These are phyloP conservation scores for Heteromormyrus szaboi DNA, from an alignment of 2,797 vertebrate species.

Conservation along the genomic window DNA sequence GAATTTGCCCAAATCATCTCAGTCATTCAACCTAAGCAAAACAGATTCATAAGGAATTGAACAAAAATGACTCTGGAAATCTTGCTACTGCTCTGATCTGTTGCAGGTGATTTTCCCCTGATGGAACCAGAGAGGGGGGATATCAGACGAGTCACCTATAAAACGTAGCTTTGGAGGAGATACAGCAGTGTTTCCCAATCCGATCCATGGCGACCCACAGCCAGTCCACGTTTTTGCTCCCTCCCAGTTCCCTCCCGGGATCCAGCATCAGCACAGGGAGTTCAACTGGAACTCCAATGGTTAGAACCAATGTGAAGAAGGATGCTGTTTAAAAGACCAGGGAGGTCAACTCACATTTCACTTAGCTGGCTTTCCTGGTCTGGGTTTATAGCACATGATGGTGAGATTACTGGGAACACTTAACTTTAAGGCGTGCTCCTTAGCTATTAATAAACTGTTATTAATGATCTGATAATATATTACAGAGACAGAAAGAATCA, in stretches of 20 bases:
- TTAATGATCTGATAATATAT: background rate
- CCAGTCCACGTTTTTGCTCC: background rate
- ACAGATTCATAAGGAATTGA: background rate
- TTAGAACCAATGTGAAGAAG: background rate
- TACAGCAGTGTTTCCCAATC: background rate
- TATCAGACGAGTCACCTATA: background rate
- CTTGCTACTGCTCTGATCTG: background rate
- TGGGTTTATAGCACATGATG: background rate
- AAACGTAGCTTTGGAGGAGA: background rate
- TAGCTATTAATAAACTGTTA: background rate
- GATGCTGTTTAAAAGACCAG: background rate
- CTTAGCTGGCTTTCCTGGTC: background rate
- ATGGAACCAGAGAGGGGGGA: background rate
- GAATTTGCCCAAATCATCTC: constrained; percentile 8
- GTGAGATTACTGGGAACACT: background rate
- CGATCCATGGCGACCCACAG: background rate
- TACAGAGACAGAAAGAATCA: background rate
- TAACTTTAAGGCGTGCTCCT: background rate
- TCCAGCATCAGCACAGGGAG: background rate
- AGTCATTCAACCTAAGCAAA: background rate
- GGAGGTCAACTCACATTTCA: background rate
- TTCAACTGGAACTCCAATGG: background rate
- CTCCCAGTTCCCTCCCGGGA: background rate
- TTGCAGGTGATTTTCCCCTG: background rate
- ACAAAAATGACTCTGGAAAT: background rate